These are phyloP conservation scores for Melieria crassipennis DNA, from an alignment of 2,888 invertebrate species.

Conservation along the genomic window DNA sequence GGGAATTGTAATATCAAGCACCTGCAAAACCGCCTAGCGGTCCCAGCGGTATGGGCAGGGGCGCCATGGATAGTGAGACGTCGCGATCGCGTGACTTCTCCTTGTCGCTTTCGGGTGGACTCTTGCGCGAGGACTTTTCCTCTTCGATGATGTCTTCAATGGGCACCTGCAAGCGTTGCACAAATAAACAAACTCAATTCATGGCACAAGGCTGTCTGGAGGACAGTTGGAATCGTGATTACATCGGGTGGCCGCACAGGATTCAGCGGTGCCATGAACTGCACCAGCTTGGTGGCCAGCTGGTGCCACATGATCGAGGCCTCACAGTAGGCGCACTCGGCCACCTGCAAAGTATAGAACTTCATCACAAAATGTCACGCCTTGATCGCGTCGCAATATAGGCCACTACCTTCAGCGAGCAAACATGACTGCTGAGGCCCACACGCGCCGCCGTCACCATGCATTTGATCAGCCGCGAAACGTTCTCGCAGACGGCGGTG, in stretches of 20 bases:
- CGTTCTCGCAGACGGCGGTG: conserved; percentile 78
- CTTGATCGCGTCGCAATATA: too few species aligned
- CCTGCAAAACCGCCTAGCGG: conserved; percentile 66
- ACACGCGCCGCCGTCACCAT: conserved; percentile 81
- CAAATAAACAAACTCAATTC: too few species aligned
- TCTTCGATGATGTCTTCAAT: conserved; percentile 78
- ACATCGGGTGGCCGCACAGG: conserved; percentile 82
- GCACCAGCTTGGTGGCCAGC: conserved; percentile 80
- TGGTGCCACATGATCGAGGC: conserved; percentile 96
- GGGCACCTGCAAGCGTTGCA: conserved; percentile 66
- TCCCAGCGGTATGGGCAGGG: conserved; percentile 65
- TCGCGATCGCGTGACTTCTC: conserved; percentile 73
- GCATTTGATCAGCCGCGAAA: conserved; percentile 77
- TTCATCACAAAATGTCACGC: background rate
- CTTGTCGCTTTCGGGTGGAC: conserved; percentile 77
- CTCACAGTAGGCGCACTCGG: conserved; percentile 92
- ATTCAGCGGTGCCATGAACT: conserved; percentile 80
- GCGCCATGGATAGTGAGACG: conserved; percentile 66
- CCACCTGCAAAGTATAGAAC: conserved; percentile 49
- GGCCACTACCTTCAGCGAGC: conserved; percentile 66
- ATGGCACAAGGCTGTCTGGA: background rate
- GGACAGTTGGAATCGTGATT: conserved; percentile 56
- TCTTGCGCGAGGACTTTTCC: conserved; percentile 71
- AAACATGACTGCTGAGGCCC: conserved; percentile 71
- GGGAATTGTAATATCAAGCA: conserved; percentile 48